A percentile compares a stretch with the other conserved stretches of the same genome.
phyloP scores from a whole-genome alignment of 2,888 invertebrate genomes.

The Phalangium opilio region DNA sequence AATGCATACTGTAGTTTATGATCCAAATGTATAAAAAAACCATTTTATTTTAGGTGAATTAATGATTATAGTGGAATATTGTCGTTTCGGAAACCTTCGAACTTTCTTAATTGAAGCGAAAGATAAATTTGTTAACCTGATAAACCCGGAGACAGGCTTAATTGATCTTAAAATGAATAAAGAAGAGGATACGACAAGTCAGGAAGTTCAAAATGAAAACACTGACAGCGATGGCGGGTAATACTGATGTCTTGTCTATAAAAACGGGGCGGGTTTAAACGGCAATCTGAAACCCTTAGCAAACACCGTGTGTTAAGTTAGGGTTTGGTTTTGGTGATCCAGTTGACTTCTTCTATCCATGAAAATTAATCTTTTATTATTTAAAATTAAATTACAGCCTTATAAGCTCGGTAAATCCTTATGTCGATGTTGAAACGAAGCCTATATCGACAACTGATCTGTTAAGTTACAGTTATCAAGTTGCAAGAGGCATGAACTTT shows the following conservation, averaged over 20 bases:
- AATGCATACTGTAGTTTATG: not conserved
- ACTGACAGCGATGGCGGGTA: too few relatives aligned
- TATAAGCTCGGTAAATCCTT: not conserved
- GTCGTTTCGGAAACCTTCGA: conserved; percentile 78
- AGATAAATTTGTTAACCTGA: conserved; percentile 65
- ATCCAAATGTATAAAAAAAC: too few relatives aligned
- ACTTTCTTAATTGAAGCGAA: conserved; percentile 70
- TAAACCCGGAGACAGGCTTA: conserved; percentile 39
- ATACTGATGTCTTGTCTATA: too few relatives aligned
- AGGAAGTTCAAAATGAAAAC: too few relatives aligned
- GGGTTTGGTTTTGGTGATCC: too few relatives aligned
- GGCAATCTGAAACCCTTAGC: too few relatives aligned
- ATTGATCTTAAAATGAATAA: conserved; percentile 49
- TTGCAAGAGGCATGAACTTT: conserved; percentile 90
- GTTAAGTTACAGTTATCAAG: conserved; percentile 79
- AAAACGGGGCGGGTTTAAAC: too few relatives aligned
- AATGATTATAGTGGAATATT: conserved; percentile 85
- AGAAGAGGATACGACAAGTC: conserved; percentile 24
- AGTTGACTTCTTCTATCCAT: conserved; percentile 25
- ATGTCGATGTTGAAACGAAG: conserved; percentile 9
- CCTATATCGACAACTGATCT: conserved; percentile 53
- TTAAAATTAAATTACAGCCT: not conserved
- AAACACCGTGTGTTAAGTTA: too few relatives aligned
- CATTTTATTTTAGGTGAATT: conserved; percentile 46
- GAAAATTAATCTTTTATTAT: too few relatives aligned